Evolutionary conservation across 2,888 invertebrate species (phyloP).

Genomic region (Lithosia quadra): DNA sequence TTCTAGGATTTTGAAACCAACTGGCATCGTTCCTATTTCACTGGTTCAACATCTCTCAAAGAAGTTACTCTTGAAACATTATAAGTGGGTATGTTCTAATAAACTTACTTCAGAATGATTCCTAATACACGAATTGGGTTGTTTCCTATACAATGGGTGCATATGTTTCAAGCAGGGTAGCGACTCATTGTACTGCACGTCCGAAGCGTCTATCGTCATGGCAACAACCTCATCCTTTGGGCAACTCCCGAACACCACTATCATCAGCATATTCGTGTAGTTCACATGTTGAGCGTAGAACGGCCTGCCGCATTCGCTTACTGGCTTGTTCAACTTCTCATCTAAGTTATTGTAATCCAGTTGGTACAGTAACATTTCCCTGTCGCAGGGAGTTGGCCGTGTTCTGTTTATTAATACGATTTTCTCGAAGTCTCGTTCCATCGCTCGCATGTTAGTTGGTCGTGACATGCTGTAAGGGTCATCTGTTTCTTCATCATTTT

Average conservation of each 20-base stretch:
- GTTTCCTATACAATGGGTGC: constrained; percentile 88
- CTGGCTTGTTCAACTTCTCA: constrained; percentile 81
- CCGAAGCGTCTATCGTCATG: constrained; percentile 77
- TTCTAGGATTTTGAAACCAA: background rate
- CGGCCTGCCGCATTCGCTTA: constrained; percentile 84
- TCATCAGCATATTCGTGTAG: constrained; percentile 92
- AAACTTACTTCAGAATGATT: constrained; percentile 90
- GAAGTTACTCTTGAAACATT: background rate
- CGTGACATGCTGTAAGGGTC: constrained; percentile 71
- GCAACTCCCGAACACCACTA: constrained; percentile 91
- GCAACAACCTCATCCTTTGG: constrained; percentile 79
- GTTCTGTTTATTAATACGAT: constrained; percentile 91
- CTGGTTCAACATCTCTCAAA: background rate
- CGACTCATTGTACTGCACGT: constrained; percentile 87
- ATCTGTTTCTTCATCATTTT: constrained; percentile 83
- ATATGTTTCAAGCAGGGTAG: constrained; percentile 87
- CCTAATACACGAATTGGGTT: constrained; percentile 92
- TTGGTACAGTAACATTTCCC: constrained; percentile 88
- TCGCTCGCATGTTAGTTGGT: constrained; percentile 73
- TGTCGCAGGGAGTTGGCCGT: constrained; percentile 94
- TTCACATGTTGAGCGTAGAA: constrained; percentile 92
- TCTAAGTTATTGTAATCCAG: constrained; percentile 80
- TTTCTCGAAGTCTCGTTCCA: constrained; percentile 88
- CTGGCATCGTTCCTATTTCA: background rate
- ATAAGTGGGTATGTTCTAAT: background rate